phyloP scores from a whole-genome alignment of 2,113 vertebrate genomes.

The Toxotes jaculatrix region DNA sequence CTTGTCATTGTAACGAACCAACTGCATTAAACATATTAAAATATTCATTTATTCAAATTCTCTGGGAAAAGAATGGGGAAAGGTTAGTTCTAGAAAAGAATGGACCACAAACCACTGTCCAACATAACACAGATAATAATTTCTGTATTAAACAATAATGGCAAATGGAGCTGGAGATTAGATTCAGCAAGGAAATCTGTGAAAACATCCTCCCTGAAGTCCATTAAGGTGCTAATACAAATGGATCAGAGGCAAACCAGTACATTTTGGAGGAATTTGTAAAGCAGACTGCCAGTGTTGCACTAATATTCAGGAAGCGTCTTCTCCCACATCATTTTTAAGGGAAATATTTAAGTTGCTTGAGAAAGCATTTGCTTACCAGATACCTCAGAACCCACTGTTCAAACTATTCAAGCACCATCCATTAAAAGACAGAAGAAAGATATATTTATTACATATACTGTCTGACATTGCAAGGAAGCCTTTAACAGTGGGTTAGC shows the following conservation, averaged over 20 bases:
- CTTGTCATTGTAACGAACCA: background rate
- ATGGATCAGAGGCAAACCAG: background rate
- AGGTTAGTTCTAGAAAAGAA: background rate
- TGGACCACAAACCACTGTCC: background rate
- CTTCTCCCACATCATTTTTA: background rate
- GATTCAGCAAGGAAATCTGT: background rate
- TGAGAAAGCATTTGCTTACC: slow-evolving; percentile 5
- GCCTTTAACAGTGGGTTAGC: background rate
- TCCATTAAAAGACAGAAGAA: background rate
- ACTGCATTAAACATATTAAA: slow-evolving; percentile 7
- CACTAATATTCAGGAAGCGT: background rate
- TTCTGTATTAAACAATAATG: background rate
- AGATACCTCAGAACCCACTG: background rate
- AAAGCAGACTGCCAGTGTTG: background rate
- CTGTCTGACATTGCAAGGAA: too few species aligned
- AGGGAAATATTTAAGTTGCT: slow-evolving; percentile 1
- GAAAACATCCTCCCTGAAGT: background rate
- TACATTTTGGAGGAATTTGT: background rate
- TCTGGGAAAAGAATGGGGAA: background rate
- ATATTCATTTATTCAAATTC: slow-evolving; percentile 14
- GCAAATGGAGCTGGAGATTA: background rate
- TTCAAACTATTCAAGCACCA: background rate
- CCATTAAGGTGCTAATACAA: background rate
- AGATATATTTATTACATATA: background rate
- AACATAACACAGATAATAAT: background rate